phyloP scores from a whole-genome alignment of 2,888 invertebrate species.

The Drosophila paramelanica region DNA sequence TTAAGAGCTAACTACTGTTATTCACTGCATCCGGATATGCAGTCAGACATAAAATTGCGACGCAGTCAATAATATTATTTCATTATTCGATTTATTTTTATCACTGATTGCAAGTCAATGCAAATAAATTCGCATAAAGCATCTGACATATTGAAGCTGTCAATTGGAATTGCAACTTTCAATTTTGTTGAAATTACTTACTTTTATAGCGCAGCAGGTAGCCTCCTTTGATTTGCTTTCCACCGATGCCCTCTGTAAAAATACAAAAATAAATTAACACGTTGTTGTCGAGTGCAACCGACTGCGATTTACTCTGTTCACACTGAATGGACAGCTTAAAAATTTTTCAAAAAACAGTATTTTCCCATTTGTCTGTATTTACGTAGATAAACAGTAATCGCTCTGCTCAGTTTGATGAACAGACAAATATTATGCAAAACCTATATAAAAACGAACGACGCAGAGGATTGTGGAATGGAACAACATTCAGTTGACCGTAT shows the following conservation, averaged over 20 bases:
- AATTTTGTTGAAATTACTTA: conserved; percentile 86
- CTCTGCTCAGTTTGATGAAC: background rate
- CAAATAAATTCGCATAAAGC: no score
- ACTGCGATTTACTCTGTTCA: background rate
- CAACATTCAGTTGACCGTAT: conserved; percentile 11
- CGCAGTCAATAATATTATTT: no score
- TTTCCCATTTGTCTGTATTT: no score
- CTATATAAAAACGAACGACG: background rate
- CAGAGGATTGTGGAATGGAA: background rate
- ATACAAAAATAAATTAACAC: background rate
- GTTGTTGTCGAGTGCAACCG: background rate
- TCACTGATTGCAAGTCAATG: no score
- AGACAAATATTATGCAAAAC: background rate
- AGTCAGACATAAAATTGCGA: no score
- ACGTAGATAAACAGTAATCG: no score
- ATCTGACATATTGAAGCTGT: conserved; percentile 1
- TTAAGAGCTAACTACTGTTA: no score
- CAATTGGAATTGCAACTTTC: conserved; percentile 10
- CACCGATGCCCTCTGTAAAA: conserved; percentile 86
- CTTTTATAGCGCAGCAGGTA: conserved; percentile 91
- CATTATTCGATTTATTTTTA: no score
- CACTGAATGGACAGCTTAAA: background rate
- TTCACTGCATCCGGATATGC: no score
- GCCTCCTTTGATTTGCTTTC: conserved; percentile 91
- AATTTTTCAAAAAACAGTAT: no score